These are phyloP conservation scores for Isichthys henryi DNA, from an alignment of 2,113 vertebrate genomes.

Conservation along the genomic window DNA sequence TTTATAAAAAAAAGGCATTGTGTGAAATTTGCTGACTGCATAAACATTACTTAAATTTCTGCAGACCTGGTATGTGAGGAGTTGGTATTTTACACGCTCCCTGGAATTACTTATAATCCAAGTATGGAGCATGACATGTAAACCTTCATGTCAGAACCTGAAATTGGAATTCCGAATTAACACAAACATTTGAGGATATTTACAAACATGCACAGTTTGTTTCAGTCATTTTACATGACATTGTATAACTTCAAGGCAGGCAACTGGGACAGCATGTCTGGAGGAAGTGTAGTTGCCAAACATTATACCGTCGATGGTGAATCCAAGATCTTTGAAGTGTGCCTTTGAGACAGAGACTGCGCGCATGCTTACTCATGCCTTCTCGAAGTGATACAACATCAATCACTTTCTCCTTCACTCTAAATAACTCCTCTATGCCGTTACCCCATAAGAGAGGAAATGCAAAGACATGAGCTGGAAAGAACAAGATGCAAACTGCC, in stretches of 20 bases:
- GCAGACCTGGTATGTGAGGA: neutral
- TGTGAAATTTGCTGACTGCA: neutral
- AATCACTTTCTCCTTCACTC: neutral
- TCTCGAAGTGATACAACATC: neutral
- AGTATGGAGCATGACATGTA: neutral
- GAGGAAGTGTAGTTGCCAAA: neutral
- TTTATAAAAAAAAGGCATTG: neutral
- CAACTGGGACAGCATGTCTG: neutral
- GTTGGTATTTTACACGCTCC: neutral
- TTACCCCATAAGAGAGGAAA: neutral
- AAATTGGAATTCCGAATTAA: neutral
- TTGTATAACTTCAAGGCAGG: neutral
- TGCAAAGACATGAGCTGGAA: neutral
- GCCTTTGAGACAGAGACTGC: neutral
- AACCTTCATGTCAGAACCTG: neutral
- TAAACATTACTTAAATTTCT: neutral
- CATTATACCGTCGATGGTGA: neutral
- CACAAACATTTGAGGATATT: neutral
- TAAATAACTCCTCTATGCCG: neutral
- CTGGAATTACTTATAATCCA: neutral
- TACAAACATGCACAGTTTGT: neutral
- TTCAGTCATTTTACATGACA: neutral
- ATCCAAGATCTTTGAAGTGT: neutral
- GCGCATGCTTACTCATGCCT: neutral
- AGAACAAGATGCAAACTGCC: neutral